Base-by-base conservation (phyloP, 2,888 invertebrate species). In the Portevinia maculata region DNA sequence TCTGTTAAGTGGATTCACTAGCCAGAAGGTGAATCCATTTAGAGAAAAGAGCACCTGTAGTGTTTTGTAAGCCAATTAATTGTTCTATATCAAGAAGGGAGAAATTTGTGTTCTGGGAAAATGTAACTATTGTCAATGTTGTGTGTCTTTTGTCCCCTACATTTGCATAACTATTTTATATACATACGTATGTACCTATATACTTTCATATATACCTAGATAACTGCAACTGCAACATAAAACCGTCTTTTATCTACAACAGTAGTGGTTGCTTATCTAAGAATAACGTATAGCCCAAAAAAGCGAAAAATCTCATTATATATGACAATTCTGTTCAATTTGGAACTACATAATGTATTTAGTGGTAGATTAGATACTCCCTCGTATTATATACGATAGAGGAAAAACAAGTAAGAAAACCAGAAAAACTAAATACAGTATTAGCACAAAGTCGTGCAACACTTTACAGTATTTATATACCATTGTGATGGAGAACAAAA, bases 21-120 rank as follows among this genome's bases (percentile, higher is more conserved):
- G 96, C 86, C 98, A 98, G 90, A 97, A 97, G 90, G 96, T 97
- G 13, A 98, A 98, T 91, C 98, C 98, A 28, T 98, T 97, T 92
- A 94, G 97, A 85, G 98, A 98, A 91, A 98, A 98, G 92, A 96
- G 95, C 89, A 95, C 96, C 78, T 98, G 98, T 92, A 93, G 93
- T 87, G 92, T 97, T 87, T 92, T 97, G 86, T 97, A 96, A 44
- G 15, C n/a, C n/a, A n/a, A n/a, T n/a, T n/a, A n/a, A n/a, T n/a
- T 1, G 1, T 9, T 9, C 19, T 32, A 57, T n/a, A n/a, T 5
- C 11, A 2, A 41, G n/a, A 30, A 52, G 19, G 3, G 11, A 50
- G 41, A 41, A 30, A 53, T 52, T 62, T 75, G 75, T 62, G 41
- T 65, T 69, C 60, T 55, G 15, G 17, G 21, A 21, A 34, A 41